Conservation (phyloP, 2,888 invertebrate species). For the Morpho deidamia region DNA sequence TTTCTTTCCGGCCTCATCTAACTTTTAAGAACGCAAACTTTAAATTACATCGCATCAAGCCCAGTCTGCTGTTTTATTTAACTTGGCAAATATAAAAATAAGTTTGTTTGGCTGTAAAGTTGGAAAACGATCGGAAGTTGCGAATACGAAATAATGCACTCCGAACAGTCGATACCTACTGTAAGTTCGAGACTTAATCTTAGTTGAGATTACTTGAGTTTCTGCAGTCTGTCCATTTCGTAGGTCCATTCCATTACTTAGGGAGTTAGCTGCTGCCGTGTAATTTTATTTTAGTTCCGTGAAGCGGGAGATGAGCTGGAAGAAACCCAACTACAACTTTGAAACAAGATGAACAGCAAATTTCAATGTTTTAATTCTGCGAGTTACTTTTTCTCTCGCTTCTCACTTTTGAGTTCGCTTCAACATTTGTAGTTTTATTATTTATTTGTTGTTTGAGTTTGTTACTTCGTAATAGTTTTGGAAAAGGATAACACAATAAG, state of each 20-base stretch:
- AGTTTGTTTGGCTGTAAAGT: constrained; percentile 35
- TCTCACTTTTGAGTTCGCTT: not conserved
- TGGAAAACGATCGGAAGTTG: constrained; percentile 30
- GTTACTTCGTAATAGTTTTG: not conserved
- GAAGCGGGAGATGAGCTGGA: constrained; percentile 31
- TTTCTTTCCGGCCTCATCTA: constrained; percentile 26
- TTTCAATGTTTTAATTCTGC: constrained; percentile 38
- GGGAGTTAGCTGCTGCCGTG: constrained; percentile 41
- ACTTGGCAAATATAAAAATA: constrained; percentile 38
- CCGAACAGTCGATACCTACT: constrained; percentile 54
- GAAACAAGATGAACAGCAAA: constrained; percentile 48
- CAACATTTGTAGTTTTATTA: not conserved
- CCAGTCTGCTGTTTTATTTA: constrained; percentile 26
- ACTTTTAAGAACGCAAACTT: constrained; percentile 28
- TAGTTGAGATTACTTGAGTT: constrained; percentile 54
- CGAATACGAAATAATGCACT: constrained; percentile 58
- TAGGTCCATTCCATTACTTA: constrained; percentile 43
- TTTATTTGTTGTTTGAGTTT: not conserved
- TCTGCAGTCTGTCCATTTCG: constrained; percentile 43
- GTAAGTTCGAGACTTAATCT: constrained; percentile 65
- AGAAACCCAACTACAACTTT: constrained; percentile 39
- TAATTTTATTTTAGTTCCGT: constrained; percentile 38
- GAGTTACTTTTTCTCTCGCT: constrained; percentile 32
- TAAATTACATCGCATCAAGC: constrained; percentile 27
- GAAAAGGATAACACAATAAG: no score